These are phyloP conservation scores for Drosophila pseudoananassae DNA, from an alignment of 1,140 invertebrate genomes.

Conservation along the genomic window DNA sequence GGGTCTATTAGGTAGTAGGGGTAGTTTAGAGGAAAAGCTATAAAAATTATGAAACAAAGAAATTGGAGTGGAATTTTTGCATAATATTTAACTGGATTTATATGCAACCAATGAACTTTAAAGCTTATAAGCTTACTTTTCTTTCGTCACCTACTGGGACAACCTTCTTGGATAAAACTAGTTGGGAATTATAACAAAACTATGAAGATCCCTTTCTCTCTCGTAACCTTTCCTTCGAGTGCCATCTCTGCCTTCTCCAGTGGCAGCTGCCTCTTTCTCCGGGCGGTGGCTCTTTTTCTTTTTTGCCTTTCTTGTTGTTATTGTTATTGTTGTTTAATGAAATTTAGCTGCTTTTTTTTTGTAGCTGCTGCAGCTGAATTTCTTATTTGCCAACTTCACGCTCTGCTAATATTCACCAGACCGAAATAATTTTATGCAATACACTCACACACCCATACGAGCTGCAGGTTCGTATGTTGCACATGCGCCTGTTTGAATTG, in stretches of 20 bases:
- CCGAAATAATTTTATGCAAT: slow-evolving; percentile 84
- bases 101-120: slow-evolving; percentile 22
- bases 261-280: slow-evolving; percentile 50
- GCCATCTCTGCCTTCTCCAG: slow-evolving; percentile 22
- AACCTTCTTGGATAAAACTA: background rate
- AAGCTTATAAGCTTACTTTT: background rate
- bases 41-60: no score
- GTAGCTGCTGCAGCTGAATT: slow-evolving; percentile 55
- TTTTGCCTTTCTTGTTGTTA: background rate
- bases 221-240: slow-evolving; percentile 10
- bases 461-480: slow-evolving; percentile 29
- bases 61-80: no score
- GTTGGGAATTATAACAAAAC: background rate
- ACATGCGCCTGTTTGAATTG: slow-evolving; percentile 60
- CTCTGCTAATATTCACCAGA: slow-evolving; percentile 84
- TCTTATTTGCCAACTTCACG: slow-evolving; percentile 84
- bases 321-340: slow-evolving; percentile 68
- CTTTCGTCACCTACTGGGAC: no score
- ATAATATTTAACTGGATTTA: background rate
- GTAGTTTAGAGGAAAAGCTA: no score
- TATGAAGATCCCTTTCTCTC: slow-evolving; percentile 6
- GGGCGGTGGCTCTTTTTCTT: slow-evolving; percentile 2
- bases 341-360: slow-evolving; percentile 65
- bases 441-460: slow-evolving; percentile 63
- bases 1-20: no score